Evolutionary conservation across 1,140 invertebrate species (phyloP), one percentile per base, ranked within the genome.

Genomic region (Aleiodes sp.): DNA sequence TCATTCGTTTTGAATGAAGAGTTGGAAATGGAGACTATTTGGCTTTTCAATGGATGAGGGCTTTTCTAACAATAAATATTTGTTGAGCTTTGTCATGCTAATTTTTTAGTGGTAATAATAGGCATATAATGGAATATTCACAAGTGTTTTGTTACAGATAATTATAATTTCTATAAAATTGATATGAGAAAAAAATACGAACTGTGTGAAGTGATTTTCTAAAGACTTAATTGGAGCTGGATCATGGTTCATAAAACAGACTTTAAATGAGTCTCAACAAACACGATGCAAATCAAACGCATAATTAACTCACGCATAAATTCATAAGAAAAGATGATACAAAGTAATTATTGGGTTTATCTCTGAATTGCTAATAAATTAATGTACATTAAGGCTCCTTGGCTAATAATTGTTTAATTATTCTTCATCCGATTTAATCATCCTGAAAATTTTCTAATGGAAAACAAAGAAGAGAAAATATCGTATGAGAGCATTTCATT

Each of bases 221-320:
- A 46, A 46, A 24, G 19, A 26, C 46, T 52, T 52, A 52, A 52
- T 52, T 52, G 21, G 46, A 10, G 21, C 26, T 26, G 19, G 9
- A 24, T 52, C 21, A 52, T 52, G 46, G 46, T 24, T 52, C 3
- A 52, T 52, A 52, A 52, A 26, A 10, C 16, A 24, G 9, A n/a
- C 24, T 28, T 64, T 41, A 64, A 64, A 46, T 6, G 19, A 41
- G 39, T 28, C 14, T 43, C 26, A 41, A 41, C 24, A 52, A 52
- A 39, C 46, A 21, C 21, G 14, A 39, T 66, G 24, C 46, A 66
- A 66, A 66, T 66, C 65, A 57, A 66, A 35, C 31, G 33, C 14
- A 66, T 26, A 66, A 66, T 66, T 57, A 66, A 56, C 52, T 66
- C 19, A 59, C 46, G 35, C 19, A 28, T 59, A 59, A 59, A 59